Evolutionary conservation across 1,140 invertebrate genomes (phyloP).

Genomic region (Drosophila chauvacae): DNA sequence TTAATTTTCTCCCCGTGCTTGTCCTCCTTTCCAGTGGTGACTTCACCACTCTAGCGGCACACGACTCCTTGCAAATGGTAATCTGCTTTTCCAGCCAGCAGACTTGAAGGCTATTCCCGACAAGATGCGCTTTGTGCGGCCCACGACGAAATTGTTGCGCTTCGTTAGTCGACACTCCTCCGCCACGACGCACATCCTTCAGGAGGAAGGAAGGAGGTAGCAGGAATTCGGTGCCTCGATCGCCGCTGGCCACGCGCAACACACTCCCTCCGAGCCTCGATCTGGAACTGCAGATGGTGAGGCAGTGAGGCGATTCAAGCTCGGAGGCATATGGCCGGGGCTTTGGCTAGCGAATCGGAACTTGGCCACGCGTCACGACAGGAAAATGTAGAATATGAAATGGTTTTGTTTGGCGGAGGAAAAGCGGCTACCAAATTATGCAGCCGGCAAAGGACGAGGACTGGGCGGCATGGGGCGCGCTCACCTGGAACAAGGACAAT

Average conservation of each 20-base stretch:
- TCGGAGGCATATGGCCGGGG: slow-evolving; percentile 55
- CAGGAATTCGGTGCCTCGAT: slow-evolving; percentile 33
- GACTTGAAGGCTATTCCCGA: slow-evolving; percentile 51
- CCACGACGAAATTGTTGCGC: slow-evolving; percentile 75
- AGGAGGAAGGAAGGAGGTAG: not conserved
- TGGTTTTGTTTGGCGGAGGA: slow-evolving; percentile 22
- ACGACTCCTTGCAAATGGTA: slow-evolving; percentile 57
- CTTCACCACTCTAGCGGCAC: slow-evolving; percentile 42
- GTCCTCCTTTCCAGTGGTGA: slow-evolving; percentile 22
- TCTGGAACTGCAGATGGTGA: slow-evolving; percentile 57
- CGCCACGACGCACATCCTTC: slow-evolving; percentile 12
- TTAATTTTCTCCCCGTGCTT: not conserved
- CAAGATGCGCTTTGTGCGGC: slow-evolving; percentile 53
- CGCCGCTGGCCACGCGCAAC: slow-evolving; percentile 55
- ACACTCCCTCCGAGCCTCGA: slow-evolving; percentile 19
- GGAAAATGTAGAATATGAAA: slow-evolving; percentile 51
- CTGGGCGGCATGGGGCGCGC: slow-evolving; percentile 58
- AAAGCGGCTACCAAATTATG: slow-evolving; percentile 73
- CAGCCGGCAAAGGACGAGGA: slow-evolving; percentile 44
- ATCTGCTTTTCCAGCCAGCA: slow-evolving; percentile 75
- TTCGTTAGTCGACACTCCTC: slow-evolving; percentile 62
- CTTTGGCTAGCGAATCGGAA: slow-evolving; percentile 30
- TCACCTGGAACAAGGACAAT: slow-evolving; percentile 80
- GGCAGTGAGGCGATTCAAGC: slow-evolving; percentile 66
- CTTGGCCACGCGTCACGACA: slow-evolving; percentile 73